phyloP scores from a whole-genome alignment of 2,797 vertebrate species.

The Pseudomugil tenellus region DNA sequence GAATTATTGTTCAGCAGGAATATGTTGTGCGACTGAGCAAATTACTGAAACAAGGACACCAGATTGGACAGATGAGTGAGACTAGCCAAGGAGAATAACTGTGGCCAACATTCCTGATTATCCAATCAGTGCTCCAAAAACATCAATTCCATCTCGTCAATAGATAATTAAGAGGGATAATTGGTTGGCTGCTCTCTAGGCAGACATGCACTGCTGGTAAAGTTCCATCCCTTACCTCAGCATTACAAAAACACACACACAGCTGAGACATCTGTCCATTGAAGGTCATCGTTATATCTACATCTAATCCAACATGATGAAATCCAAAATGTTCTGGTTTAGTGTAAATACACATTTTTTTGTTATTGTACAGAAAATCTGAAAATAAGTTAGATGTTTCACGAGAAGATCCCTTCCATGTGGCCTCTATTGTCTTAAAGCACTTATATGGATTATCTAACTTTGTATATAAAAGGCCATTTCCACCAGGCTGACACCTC shows the following conservation, averaged over 20 bases:
- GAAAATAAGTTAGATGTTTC: conserved; percentile 18
- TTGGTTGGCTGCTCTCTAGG: conserved; percentile 71
- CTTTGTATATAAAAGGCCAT: conserved; percentile 31
- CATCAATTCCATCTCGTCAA: conserved; percentile 82
- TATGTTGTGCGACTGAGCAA: conserved; percentile 62
- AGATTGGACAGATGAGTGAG: conserved; percentile 78
- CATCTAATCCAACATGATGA: neutral
- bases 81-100: conserved; percentile 78
- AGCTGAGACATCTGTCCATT: conserved; percentile 30
- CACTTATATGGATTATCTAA: conserved; percentile 39
- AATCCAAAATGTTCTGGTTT: neutral
- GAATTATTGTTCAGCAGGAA: conserved; percentile 60
- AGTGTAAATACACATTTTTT: neutral
- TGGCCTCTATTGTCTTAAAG: conserved; percentile 37
- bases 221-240: conserved; percentile 66
- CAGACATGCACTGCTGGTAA: conserved; percentile 66
- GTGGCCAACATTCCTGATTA: conserved; percentile 81
- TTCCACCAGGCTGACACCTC: conserved; percentile 35
- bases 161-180: conserved; percentile 85
- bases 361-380: conserved; percentile 1
- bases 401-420: conserved; percentile 17
- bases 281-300: conserved; percentile 41
- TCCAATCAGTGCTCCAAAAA: conserved; percentile 81
- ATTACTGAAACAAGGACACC: conserved; percentile 70
- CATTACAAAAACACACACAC: conserved; percentile 22